Evolutionary conservation across 1,140 invertebrate genomes (phyloP).

Genomic region (Pseudomyrmex sp.): DNA sequence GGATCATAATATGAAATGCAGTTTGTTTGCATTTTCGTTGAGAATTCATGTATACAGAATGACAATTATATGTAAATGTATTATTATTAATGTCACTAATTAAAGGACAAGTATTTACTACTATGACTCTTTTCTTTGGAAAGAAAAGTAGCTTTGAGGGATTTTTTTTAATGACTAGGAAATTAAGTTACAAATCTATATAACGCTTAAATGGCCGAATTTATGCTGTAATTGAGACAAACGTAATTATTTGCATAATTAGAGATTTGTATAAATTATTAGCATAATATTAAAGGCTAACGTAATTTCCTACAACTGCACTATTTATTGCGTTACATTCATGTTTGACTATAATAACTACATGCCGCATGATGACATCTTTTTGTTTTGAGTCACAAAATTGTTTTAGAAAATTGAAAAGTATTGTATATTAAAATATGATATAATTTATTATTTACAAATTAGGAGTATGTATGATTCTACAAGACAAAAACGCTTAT

Average conservation of each 20-base stretch:
- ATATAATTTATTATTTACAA: conserved; percentile 39
- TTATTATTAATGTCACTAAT: not conserved
- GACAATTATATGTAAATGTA: conserved; percentile 12
- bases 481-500: conserved; percentile 4
- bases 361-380: conserved; percentile 36
- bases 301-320: conserved; percentile 23
- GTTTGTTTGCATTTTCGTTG: conserved; percentile 4
- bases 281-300: conserved; percentile 30
- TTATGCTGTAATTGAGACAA: conserved; percentile 28
- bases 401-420: conserved; percentile 27
- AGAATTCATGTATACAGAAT: not conserved
- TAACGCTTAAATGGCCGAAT: not conserved
- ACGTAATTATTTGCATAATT: conserved; percentile 38
- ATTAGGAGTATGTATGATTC: not conserved
- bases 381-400: not conserved
- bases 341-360: conserved; percentile 41
- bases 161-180: conserved; percentile 29
- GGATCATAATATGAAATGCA: conserved; percentile 11
- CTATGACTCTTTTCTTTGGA: not conserved
- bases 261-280: conserved; percentile 21
- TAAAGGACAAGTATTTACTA: not conserved
- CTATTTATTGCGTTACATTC: conserved; percentile 16
- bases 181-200: conserved; percentile 2
- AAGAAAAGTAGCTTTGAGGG: conserved; percentile 20
- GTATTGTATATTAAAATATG: conserved; percentile 24